Base-by-base conservation (phyloP, 2,113 vertebrate genomes). In the Petrocephalus microphthalmus region DNA sequence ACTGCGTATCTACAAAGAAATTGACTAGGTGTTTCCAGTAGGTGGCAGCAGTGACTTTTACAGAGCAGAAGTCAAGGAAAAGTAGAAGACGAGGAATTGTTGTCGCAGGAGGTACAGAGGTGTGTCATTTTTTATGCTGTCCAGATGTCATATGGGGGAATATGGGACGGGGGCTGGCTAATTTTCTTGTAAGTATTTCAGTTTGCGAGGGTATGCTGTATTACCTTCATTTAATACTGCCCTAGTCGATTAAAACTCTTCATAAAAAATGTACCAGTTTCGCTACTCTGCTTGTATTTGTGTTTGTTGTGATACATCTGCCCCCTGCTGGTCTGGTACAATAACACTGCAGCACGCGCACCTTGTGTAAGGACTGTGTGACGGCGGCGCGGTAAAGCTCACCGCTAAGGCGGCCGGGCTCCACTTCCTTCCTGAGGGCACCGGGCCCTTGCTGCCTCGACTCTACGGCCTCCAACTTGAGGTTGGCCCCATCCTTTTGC, bases 371-470 rank as follows among this genome's bases (percentile, higher is more conserved):
- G 3, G 42, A 42, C 42, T 42, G n/a, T n/a, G n/a, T n/a, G n/a
- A n/a, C n/a, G n/a, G n/a, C n/a, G n/a, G n/a, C n/a, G n/a, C n/a
- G n/a, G 6, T n/a, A 5, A 0, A 1, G 7, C 93, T 89, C 95
- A 97, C 95, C 95, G 93, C 96, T 95, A 81, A 96, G 93, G 93
- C 95, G 94, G 67, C 94, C 93, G 78, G 92, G 92, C 89, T 94
- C 92, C 83, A 96, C 95, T 83, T 91, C 90, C 45, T 87, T 95
- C 11, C 92, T 94, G 85, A 88, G 90, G 88, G 49, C 90, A 92
- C 91, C 95, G 93, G 89, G 91, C 87, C 87, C 8, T 91, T 93
- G 95, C 91, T 20, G 82, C 84, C 91, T 7, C 74, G 88, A 89
- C 82, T 89, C 89, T 22, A 93, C 95, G 91, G 90, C 92, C 88